A percentile compares a stretch with the other conserved stretches of the same genome.
phyloP scores from a whole-genome alignment of 2,797 vertebrate genomes.

The Ataeniobius toweri region DNA sequence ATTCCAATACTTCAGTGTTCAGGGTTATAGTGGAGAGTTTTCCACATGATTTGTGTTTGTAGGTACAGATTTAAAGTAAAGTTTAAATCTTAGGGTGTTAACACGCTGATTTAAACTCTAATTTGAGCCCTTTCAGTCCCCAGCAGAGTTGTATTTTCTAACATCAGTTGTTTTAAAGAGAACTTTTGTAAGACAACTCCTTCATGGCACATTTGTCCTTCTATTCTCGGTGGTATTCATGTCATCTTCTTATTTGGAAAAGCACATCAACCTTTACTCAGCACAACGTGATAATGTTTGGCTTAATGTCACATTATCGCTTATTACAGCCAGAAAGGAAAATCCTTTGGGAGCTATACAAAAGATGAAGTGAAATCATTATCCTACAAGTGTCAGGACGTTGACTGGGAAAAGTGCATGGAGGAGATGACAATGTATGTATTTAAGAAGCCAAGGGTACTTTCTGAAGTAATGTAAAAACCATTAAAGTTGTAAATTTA shows the following conservation, averaged over 20 bases:
- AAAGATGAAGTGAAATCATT: slow-evolving; percentile 64
- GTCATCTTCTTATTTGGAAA: slow-evolving; percentile 67
- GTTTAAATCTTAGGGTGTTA: slow-evolving; percentile 16
- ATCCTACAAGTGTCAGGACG: slow-evolving; percentile 56
- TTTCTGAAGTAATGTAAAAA: slow-evolving; percentile 22
- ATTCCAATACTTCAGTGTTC: slow-evolving; percentile 48
- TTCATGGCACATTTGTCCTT: slow-evolving; percentile 44
- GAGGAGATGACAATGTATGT: slow-evolving; percentile 37
- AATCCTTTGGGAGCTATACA: slow-evolving; percentile 47
- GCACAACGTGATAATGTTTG: slow-evolving; percentile 56
- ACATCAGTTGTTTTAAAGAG: slow-evolving; percentile 35
- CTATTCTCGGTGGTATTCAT: slow-evolving; percentile 48
- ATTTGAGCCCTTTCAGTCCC: slow-evolving; percentile 62
- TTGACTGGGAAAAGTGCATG: slow-evolving; percentile 42
- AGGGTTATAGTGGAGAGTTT: background rate
- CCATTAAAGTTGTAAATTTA: background rate
- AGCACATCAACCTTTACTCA: slow-evolving; percentile 62
- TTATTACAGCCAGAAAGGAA: slow-evolving; percentile 32
- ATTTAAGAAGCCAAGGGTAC: slow-evolving; percentile 29
- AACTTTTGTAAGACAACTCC: slow-evolving; percentile 60
- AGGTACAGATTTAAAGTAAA: background rate
- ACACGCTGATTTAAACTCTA: slow-evolving; percentile 53
- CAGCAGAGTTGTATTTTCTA: slow-evolving; percentile 41
- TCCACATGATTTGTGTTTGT: background rate
- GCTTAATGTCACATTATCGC: slow-evolving; percentile 65